phyloP scores from a whole-genome alignment of 1,140 invertebrate genomes.

The Musca vetustissima region DNA sequence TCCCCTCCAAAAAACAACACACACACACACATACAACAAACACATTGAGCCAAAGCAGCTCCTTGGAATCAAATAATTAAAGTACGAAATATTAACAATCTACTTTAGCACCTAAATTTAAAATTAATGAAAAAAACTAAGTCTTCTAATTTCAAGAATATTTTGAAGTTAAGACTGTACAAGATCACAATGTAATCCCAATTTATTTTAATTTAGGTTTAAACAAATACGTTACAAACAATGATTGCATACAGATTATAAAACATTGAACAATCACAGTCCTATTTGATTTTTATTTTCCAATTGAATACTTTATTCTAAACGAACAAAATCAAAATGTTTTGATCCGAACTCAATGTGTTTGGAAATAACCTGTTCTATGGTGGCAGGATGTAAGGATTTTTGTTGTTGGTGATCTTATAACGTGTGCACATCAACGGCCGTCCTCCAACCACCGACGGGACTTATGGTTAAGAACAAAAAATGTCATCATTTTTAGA shows the following conservation, averaged over 20 bases:
- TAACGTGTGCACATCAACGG: background rate
- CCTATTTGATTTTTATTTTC: background rate
- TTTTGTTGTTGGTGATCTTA: background rate
- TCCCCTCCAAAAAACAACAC: constrained; percentile 15
- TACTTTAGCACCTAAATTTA: constrained; percentile 30
- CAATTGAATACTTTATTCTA: background rate
- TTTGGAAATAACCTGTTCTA: background rate
- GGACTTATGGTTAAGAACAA: background rate
- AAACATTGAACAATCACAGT: constrained; percentile 16
- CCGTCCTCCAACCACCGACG: background rate
- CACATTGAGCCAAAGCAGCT: background rate
- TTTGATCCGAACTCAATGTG: background rate
- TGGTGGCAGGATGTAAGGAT: background rate
- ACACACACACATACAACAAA: constrained; percentile 24
- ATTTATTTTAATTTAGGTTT: background rate
- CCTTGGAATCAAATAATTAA: constrained; percentile 13
- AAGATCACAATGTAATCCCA: background rate
- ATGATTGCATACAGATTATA: constrained; percentile 5
- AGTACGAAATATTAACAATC: background rate
- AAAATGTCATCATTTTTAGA: background rate
- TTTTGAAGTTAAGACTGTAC: background rate
- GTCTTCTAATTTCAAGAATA: constrained; percentile 34
- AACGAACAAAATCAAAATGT: background rate
- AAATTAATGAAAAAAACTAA: constrained; percentile 40
- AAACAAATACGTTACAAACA: constrained; percentile 39